Evolutionary conservation across 1,140 invertebrate genomes (phyloP).

Genomic region (Sycophaga agraensis): DNA sequence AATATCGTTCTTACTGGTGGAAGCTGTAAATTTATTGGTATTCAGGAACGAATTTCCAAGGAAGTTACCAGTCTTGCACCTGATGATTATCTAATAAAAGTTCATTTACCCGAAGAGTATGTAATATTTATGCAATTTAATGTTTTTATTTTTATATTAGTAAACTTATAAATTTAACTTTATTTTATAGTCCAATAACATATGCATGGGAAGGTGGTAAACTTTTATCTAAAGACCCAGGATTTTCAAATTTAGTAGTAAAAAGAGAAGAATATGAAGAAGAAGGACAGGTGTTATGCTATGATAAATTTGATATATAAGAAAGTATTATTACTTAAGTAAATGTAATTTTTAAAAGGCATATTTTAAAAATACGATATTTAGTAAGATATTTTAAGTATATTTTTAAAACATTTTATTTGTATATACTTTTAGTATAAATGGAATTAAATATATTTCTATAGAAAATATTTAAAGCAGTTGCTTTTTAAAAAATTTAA

Average conservation of each 20-base stretch:
- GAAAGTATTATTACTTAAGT: constrained; percentile 15
- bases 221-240: constrained; percentile 70
- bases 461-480: too few species aligned
- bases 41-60: constrained; percentile 76
- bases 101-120: constrained; percentile 71
- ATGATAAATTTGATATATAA: constrained; percentile 70
- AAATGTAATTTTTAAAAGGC: background rate
- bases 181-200: constrained; percentile 68
- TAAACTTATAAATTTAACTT: background rate
- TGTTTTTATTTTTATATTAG: background rate
- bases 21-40: constrained; percentile 79
- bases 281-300: constrained; percentile 70
- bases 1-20: constrained; percentile 96
- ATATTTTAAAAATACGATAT: constrained; percentile 3
- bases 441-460: too few species aligned
- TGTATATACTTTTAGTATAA: background rate
- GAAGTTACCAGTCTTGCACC: constrained; percentile 80
- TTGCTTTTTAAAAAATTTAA: too few species aligned
- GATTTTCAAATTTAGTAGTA: constrained; percentile 73
- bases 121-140: constrained; percentile 23
- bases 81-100: constrained; percentile 72
- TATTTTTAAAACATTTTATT: background rate
- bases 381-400: background rate
- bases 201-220: constrained; percentile 89
- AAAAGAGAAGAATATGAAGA: constrained; percentile 88